These are phyloP conservation scores for Drosophila limbata DNA, from an alignment of 2,888 invertebrate genomes.

Conservation along the genomic window DNA sequence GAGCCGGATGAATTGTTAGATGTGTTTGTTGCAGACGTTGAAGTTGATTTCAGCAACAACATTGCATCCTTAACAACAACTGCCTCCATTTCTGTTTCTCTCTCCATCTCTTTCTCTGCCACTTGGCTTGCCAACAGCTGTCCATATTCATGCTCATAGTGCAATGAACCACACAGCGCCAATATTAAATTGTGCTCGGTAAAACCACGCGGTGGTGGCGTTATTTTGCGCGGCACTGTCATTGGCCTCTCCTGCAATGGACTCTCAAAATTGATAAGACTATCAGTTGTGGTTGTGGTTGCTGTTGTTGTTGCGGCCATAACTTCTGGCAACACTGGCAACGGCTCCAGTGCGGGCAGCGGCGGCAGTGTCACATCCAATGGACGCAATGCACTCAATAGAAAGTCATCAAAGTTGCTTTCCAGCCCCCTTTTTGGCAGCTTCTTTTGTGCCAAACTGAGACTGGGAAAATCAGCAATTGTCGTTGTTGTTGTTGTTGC, in stretches of 20 bases:
- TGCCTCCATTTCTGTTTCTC: neutral
- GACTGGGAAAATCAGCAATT: conserved; percentile 28
- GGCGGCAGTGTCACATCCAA: conserved; percentile 72
- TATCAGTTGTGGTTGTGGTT: conserved; percentile 36
- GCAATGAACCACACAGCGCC: conserved; percentile 84
- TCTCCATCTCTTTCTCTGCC: neutral
- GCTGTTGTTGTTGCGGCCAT: no score
- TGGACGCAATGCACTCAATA: conserved; percentile 50
- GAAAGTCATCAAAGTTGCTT: conserved; percentile 69
- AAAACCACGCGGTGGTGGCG: conserved; percentile 74
- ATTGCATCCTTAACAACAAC: neutral
- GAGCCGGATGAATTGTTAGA: conserved; percentile 77
- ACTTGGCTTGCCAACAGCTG: conserved; percentile 10
- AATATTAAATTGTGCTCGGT: conserved; percentile 83
- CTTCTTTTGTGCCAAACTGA: conserved; percentile 1
- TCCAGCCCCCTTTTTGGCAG: no score
- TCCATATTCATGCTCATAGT: conserved; percentile 81
- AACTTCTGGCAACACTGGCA: conserved; percentile 54
- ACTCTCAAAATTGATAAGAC: conserved; percentile 85
- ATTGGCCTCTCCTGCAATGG: conserved; percentile 77
- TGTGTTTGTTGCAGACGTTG: conserved; percentile 68
- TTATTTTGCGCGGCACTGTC: conserved; percentile 62
- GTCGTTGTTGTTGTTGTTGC: neutral
- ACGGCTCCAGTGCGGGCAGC: conserved; percentile 74
- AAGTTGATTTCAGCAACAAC: conserved; percentile 60